Conservation (phyloP, 2,797 vertebrate species). For the Amblyraja radiata region DNA sequence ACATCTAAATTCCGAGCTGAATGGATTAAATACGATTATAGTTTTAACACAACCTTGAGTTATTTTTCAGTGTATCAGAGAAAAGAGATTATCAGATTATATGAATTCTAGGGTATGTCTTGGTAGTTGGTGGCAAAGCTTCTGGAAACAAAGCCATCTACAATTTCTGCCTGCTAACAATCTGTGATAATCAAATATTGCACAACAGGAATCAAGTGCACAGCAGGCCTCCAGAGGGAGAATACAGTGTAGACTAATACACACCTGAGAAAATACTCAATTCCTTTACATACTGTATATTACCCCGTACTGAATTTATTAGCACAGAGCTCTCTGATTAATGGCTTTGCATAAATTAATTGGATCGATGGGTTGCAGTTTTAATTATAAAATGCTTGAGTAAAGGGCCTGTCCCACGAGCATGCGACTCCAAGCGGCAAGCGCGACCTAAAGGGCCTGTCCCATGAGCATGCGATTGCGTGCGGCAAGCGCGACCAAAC, state of each 20-base stretch:
- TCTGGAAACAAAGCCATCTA: not conserved
- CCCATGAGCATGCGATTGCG: too few species aligned
- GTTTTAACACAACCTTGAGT: not conserved
- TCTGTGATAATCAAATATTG: not conserved
- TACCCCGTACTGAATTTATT: not conserved
- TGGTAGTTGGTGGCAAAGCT: not conserved
- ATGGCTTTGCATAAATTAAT: not conserved
- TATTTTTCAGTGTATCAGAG: not conserved
- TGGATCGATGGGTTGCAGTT: not conserved
- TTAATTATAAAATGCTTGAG: not conserved
- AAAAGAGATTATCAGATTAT: slow-evolving; percentile 11
- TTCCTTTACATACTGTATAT: not conserved
- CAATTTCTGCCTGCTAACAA: not conserved
- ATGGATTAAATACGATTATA: slow-evolving; percentile 27
- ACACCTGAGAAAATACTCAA: not conserved
- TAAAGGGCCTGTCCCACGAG: too few species aligned
- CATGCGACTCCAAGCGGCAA: too few species aligned
- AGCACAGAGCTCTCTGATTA: not conserved
- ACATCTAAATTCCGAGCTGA: not conserved
- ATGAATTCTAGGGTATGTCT: not conserved
- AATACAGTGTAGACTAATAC: not conserved
- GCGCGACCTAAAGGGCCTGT: too few species aligned
- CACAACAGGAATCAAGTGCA: not conserved
- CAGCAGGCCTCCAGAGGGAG: not conserved
- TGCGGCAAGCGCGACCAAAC: too few species aligned